Evolutionary conservation across 2,113 vertebrate species (phyloP), one percentile per base, ranked within the genome.

Genomic region (Rutilus rutilus): DNA sequence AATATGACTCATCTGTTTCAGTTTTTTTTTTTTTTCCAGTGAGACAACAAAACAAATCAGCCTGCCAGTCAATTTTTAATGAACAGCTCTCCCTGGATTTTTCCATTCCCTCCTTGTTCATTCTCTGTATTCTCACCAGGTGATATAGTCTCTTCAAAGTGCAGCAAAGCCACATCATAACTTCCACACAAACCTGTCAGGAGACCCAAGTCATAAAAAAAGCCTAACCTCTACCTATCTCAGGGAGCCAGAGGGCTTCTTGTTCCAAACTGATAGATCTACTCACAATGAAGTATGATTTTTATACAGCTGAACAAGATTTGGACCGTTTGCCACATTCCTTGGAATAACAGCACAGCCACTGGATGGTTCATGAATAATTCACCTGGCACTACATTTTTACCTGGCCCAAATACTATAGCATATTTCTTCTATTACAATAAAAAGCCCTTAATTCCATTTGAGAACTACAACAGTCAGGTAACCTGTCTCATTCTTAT

Each of bases 121-220:
- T 45, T 50, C 64, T 57, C 73, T 85, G n/a, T 50, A 21, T 42
- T 57, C 62, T 47, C 47, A 79, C 77, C 80, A 59, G 82, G 19
- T 87, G 83, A 77, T 78, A 79, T n/a, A 54, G 62, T 78, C 62
- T 74, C 60, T 78, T 86, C 52, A 74, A 74, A 75, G 76, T 36
- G 33, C 69, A 39, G 39, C 65, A 87, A 89, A 90, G 82, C 75
- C 42, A 85, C 57, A 76, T 76, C 75, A 83, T 82, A 81, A 86
- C 86, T 67, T 42, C 67, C 84, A 78, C 47, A 74, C 65, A 73
- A 54, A 76, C 59, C 78, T 78, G 84, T 67, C 54, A 69, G 50
- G 81, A 83, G 50, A 73, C 64, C 50, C 19, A 47, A 33, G 36
- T 36, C 11, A 57, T 59, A 62, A 54, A 73, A 80, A 33, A 85